Conservation (phyloP, 1,140 invertebrate species). For the Drosophila pachea region DNA sequence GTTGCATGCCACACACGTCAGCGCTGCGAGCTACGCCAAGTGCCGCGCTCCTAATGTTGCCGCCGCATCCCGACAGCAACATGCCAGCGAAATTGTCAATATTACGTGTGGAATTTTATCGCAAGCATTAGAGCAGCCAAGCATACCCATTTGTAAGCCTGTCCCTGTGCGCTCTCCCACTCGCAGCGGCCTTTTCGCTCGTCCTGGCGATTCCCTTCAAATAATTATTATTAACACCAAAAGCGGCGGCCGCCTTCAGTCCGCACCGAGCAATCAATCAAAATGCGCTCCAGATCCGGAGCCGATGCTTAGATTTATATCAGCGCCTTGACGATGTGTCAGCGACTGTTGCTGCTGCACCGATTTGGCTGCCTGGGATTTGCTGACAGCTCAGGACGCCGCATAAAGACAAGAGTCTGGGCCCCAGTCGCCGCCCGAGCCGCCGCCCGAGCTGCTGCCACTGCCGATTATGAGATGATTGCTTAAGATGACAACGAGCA, state of each 20-base stretch:
- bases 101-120: not conserved
- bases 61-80: constrained; percentile 17
- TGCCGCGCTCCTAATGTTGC: constrained; percentile 16
- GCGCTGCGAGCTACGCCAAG: constrained; percentile 13
- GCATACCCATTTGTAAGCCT: not conserved
- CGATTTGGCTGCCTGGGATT: constrained; percentile 52
- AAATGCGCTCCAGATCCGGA: constrained; percentile 69
- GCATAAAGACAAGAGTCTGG: constrained; percentile 28
- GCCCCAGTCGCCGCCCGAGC: not conserved
- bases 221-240: constrained; percentile 78
- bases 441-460: constrained; percentile 42
- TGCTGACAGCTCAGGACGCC: constrained; percentile 41
- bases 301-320: constrained; percentile 64
- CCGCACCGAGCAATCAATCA: constrained; percentile 66
- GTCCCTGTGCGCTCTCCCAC: not conserved
- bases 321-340: constrained; percentile 53
- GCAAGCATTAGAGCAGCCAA: too few relatives aligned
- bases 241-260: constrained; percentile 36
- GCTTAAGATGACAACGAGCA: constrained; percentile 75
- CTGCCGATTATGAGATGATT: constrained; percentile 76
- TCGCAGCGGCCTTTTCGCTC: not conserved
- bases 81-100: not conserved
- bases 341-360: constrained; percentile 35
- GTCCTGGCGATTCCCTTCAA: constrained; percentile 39
- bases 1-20: constrained; percentile 69